Conservation (phyloP, 2,888 invertebrate genomes). For the Leucoptera coffeella region DNA sequence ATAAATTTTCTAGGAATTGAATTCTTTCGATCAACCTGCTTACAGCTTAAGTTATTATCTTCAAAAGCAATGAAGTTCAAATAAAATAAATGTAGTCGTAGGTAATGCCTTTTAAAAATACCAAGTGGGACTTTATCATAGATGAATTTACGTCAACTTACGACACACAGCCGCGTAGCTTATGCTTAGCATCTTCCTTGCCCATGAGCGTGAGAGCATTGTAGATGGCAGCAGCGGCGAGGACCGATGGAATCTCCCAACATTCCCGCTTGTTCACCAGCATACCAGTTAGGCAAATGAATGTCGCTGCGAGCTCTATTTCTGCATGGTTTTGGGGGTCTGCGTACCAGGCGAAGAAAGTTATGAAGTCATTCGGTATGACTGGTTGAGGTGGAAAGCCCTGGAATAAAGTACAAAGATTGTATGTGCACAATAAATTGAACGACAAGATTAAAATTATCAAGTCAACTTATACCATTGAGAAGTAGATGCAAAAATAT, state of each 20-base stretch:
- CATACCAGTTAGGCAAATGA: conserved; percentile 22
- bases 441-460: no score
- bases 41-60: no score
- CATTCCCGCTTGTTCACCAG: conserved; percentile 19
- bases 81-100: no score
- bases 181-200: conserved; percentile 12
- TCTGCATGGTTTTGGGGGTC: conserved; percentile 14
- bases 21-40: no score
- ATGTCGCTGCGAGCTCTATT: conserved; percentile 24
- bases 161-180: conserved; percentile 15
- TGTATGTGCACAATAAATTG: no score
- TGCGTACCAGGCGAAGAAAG: conserved; percentile 25
- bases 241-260: conserved; percentile 20
- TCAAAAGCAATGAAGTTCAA: no score
- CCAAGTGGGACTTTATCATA: no score
- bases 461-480: no score
- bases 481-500: no score
- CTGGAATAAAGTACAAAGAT: conserved; percentile 13
- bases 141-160: no score
- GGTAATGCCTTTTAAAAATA: no score
- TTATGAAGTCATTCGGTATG: conserved; percentile 25
- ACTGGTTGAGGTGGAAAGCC: conserved; percentile 23
- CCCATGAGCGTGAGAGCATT: conserved; percentile 19
- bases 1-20: no score
- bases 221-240: conserved; percentile 21